These are phyloP conservation scores for Austrofundulus limnaeus DNA, from an alignment of 2,113 vertebrate species.

Conservation along the genomic window DNA sequence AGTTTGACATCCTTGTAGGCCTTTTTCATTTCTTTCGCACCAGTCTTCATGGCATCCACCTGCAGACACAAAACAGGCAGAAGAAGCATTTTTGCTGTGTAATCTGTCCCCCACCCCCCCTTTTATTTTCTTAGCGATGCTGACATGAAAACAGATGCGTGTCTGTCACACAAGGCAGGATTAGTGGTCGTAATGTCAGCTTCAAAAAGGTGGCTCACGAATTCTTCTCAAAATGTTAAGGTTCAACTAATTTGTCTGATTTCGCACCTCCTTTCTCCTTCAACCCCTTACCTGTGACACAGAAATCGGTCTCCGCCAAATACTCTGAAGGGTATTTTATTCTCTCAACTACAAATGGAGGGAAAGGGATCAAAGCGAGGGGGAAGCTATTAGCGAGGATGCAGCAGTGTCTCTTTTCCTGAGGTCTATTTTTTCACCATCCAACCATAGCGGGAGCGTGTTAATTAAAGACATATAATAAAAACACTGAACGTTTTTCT, in stretches of 20 bases:
- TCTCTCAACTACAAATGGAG: neutral
- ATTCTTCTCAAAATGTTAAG: neutral
- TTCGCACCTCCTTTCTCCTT: too few species aligned
- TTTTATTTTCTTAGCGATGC: too few species aligned
- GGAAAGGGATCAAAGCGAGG: neutral
- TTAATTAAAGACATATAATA: too few species aligned
- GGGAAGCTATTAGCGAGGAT: too few species aligned
- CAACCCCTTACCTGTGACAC: too few species aligned
- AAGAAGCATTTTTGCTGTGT: neutral
- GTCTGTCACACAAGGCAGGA: neutral
- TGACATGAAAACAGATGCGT: too few species aligned
- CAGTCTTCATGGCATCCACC: conserved; percentile 99
- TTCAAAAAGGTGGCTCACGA: neutral
- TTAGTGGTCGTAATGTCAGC: neutral
- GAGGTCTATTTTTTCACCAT: too few species aligned
- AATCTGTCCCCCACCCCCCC: neutral
- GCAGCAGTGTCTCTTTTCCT: too few species aligned
- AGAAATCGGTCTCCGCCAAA: too few species aligned
- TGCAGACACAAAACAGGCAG: conserved; percentile 58
- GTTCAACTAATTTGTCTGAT: neutral
- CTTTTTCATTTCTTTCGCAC: conserved; percentile 98
- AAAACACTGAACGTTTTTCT: too few species aligned
- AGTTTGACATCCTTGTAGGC: conserved; percentile 97
- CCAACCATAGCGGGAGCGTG: too few species aligned
- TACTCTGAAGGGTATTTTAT: too few species aligned